Percentiles rank a stretch among this genome's conserved stretches.
Conservation (phyloP, 2,113 vertebrate species). For the Crotalus helleri region DNA sequence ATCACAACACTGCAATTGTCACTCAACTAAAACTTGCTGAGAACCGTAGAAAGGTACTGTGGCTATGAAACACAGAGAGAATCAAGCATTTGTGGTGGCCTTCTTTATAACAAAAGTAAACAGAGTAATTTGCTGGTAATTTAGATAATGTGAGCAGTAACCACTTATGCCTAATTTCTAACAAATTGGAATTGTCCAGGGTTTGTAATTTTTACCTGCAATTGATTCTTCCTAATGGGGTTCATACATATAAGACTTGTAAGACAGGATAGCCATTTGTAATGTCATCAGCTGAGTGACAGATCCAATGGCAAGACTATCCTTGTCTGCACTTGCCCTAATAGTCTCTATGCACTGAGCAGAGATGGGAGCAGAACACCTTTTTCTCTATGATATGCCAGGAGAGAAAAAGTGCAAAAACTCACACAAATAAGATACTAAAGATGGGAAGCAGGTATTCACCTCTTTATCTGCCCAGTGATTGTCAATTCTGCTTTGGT, state of each 20-base stretch:
- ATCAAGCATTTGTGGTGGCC: constrained; percentile 12
- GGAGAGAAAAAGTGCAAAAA: background rate
- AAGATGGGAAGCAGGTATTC: background rate
- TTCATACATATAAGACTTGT: background rate
- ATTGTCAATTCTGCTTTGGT: background rate
- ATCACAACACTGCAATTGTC: background rate
- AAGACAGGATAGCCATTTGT: background rate
- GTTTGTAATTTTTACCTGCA: constrained; percentile 36
- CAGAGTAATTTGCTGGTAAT: constrained; percentile 48
- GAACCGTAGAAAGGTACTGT: background rate
- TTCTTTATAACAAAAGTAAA: constrained; percentile 45
- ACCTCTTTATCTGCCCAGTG: background rate
- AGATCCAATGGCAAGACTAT: background rate
- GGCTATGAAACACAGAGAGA: background rate
- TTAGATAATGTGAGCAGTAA: constrained; percentile 36
- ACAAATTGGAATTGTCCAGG: constrained; percentile 37
- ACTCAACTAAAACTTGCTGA: background rate
- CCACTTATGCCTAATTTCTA: constrained; percentile 44
- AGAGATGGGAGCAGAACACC: constrained; percentile 32
- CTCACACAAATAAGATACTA: background rate
- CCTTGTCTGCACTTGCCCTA: constrained; percentile 22
- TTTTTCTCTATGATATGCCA: constrained; percentile 24
- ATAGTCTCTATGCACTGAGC: constrained; percentile 30
- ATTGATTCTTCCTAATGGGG: background rate
- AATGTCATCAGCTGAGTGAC: background rate